Percentiles rank a stretch among this genome's conserved stretches.
Evolutionary conservation across 2,797 vertebrate species (phyloP).

Genomic region (Ammospiza maritima): DNA sequence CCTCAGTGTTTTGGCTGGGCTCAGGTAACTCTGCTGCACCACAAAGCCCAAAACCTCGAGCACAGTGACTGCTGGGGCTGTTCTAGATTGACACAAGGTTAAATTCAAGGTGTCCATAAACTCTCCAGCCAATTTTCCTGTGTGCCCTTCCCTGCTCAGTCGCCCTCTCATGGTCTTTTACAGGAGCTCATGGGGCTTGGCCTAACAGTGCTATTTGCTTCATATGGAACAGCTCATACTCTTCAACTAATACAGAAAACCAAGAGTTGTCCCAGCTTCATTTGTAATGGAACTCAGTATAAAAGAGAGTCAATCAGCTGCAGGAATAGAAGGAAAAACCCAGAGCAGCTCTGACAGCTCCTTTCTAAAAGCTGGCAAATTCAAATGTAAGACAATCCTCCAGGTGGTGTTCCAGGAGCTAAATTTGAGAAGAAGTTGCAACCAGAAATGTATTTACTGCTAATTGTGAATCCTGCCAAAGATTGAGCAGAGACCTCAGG

Average conservation of each 20-base stretch:
- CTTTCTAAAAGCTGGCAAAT: neutral
- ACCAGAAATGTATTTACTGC: neutral
- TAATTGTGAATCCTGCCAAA: neutral
- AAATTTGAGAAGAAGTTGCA: neutral
- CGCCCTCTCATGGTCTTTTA: neutral
- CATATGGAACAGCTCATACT: neutral
- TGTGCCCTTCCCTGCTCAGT: neutral
- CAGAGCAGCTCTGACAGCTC: neutral
- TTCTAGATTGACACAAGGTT: neutral
- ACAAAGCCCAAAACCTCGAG: neutral
- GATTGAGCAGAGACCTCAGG: neutral
- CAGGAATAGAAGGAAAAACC: neutral
- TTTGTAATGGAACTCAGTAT: neutral
- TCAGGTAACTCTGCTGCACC: neutral
- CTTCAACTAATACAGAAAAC: neutral
- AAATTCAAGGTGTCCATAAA: neutral
- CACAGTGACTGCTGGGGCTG: accelerated
- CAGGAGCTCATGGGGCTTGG: accelerated
- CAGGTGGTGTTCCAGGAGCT: neutral
- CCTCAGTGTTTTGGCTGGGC: neutral
- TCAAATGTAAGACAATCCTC: neutral
- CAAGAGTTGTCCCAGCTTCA: neutral
- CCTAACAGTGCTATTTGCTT: neutral
- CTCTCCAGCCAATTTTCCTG: neutral
- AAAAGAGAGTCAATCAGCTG: neutral